A percentile compares a stretch with the other conserved stretches of the same genome.
phyloP scores from a whole-genome alignment of 2,113 vertebrate species.

The Capreolus pygargus region DNA sequence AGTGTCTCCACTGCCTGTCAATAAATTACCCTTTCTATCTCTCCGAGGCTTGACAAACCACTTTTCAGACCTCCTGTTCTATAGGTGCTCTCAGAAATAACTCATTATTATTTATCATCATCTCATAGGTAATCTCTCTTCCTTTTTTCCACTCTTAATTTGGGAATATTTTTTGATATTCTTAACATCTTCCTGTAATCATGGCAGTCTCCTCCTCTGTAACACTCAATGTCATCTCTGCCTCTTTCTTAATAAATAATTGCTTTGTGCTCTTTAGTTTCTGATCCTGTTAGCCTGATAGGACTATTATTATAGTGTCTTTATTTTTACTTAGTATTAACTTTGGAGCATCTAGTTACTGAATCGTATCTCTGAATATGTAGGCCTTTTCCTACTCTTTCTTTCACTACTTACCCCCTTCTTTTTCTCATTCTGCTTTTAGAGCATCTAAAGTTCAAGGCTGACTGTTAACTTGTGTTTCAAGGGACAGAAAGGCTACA shows the following conservation, averaged over 20 bases:
- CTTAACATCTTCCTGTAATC: conserved; percentile 43
- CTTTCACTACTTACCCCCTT: background rate
- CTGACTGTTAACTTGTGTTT: background rate
- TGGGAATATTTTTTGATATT: background rate
- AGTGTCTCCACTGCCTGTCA: conserved; percentile 71
- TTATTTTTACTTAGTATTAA: background rate
- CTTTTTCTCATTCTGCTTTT: background rate
- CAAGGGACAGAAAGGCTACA: background rate
- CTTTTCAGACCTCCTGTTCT: conserved; percentile 51
- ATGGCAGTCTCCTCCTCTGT: background rate
- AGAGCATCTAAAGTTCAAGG: background rate
- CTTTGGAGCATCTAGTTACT: background rate
- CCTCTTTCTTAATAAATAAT: background rate
- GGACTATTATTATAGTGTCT: background rate
- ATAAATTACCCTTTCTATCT: conserved; percentile 71
- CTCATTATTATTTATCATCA: conserved; percentile 46
- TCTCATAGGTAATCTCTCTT: conserved; percentile 1
- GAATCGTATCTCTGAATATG: background rate
- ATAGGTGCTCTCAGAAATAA: background rate
- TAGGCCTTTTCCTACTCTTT: too few species aligned
- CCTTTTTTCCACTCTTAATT: conserved; percentile 37
- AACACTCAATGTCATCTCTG: background rate
- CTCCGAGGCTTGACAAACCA: conserved; percentile 48
- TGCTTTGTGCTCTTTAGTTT: background rate
- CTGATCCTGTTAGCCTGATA: background rate